These are phyloP conservation scores for Spodoptera exigua DNA, from an alignment of 2,888 invertebrate species.

Conservation along the genomic window DNA sequence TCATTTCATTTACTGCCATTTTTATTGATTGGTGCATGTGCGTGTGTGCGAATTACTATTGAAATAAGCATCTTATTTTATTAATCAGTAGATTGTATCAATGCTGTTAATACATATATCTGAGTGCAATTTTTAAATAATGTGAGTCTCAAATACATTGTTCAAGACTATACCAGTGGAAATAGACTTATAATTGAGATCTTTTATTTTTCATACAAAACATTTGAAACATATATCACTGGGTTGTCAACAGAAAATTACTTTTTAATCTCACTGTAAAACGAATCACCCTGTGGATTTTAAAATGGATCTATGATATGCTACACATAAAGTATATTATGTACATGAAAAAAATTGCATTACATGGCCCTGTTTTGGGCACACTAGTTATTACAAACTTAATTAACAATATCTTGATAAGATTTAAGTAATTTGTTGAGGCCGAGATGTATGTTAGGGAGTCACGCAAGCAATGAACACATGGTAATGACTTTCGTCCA, in stretches of 20 bases:
- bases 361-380: conserved; percentile 35
- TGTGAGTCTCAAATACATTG: background rate
- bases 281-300: conserved; percentile 73
- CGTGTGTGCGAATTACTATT: background rate
- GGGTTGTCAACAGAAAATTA: conserved; percentile 47
- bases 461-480: background rate
- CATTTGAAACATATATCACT: conserved; percentile 36
- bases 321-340: conserved; percentile 58
- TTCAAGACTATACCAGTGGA: too few relatives aligned
- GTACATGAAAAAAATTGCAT: conserved; percentile 57
- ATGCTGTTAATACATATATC: background rate
- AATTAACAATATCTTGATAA: conserved; percentile 37
- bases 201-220: conserved; percentile 29
- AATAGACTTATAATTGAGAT: too few relatives aligned
- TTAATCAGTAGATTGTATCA: conserved; percentile 4
- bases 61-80: conserved; percentile 1
- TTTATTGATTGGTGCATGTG: conserved; percentile 6
- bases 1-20: conserved; percentile 5
- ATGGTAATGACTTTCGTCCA: too few relatives aligned
- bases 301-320: conserved; percentile 66
- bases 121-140: conserved; percentile 5
- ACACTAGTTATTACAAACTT: conserved; percentile 34
- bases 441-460: conserved; percentile 17
- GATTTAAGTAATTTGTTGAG: conserved; percentile 14
- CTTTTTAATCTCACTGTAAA: conserved; percentile 72